These are phyloP conservation scores for Candoia aspera DNA, from an alignment of 2,113 vertebrate species.

Conservation along the genomic window DNA sequence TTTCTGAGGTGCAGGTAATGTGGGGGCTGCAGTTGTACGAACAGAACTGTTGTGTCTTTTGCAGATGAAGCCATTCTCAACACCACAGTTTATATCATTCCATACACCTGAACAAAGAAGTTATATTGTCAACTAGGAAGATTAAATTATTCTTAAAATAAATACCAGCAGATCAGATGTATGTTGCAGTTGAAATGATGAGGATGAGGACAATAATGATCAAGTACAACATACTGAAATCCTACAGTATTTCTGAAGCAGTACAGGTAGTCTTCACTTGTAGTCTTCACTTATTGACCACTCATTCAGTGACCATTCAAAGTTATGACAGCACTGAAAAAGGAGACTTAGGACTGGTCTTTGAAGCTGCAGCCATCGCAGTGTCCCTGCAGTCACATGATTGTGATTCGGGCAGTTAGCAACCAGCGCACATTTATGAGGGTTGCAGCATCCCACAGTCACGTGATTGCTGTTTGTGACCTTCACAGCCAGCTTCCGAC, in stretches of 20 bases:
- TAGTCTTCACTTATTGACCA: background rate
- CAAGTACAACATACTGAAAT: background rate
- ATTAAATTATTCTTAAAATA: background rate
- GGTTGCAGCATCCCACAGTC: background rate
- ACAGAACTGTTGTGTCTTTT: conserved; percentile 81
- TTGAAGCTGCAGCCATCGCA: background rate
- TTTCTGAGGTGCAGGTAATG: conserved; percentile 66
- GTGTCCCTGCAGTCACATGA: background rate
- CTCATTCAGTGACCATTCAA: background rate
- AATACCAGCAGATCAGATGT: background rate
- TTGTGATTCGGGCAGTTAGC: background rate
- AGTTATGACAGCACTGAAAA: background rate
- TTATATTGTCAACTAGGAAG: background rate
- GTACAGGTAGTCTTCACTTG: background rate
- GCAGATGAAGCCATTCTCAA: conserved; percentile 83
- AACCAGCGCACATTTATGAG: background rate
- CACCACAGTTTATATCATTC: conserved; percentile 96
- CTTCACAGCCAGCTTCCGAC: background rate
- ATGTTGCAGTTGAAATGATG: background rate
- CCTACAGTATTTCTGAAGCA: background rate
- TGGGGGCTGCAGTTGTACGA: conserved; percentile 76
- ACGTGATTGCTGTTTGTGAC: background rate
- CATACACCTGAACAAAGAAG: conserved; percentile 81
- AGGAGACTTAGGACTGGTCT: background rate
- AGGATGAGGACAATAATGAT: background rate